Evolutionary conservation across 2,888 invertebrate genomes (phyloP).

Genomic region (Tetragnatha montana): DNA sequence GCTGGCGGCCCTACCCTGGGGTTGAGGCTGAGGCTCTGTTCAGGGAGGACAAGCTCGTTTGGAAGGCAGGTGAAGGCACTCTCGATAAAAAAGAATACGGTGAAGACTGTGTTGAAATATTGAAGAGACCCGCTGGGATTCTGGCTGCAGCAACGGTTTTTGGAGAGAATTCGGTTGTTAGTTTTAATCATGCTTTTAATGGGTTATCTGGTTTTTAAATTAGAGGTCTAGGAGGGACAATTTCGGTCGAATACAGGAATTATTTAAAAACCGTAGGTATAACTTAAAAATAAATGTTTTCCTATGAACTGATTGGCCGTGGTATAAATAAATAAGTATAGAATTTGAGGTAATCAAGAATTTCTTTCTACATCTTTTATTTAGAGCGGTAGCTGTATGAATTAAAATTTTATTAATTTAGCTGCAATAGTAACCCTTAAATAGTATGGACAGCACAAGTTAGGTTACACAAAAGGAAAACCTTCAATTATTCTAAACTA

Average conservation of each 20-base stretch:
- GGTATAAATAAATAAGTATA: no score
- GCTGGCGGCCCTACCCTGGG: not conserved
- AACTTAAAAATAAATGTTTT: no score
- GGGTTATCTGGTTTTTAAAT: not conserved
- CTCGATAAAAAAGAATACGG: not conserved
- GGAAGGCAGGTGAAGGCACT: conserved; percentile 7
- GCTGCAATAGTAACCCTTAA: no score
- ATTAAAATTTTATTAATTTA: no score
- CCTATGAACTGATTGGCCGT: no score
- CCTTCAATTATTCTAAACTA: no score
- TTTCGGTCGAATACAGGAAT: not conserved
- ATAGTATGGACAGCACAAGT: no score
- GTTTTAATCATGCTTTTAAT: not conserved
- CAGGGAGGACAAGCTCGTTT: conserved; percentile 3
- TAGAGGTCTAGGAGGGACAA: not conserved
- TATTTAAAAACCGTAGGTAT: no score
- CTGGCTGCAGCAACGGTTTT: not conserved
- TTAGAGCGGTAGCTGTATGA: no score
- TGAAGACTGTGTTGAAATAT: not conserved
- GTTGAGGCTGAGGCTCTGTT: not conserved
- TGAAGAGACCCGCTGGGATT: not conserved
- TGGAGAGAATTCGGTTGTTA: not conserved
- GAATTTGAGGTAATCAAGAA: no score
- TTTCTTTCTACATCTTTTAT: no score
- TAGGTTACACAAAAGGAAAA: no score